Conservation (phyloP, 2,888 invertebrate species). For the Ophion slaviceki region DNA sequence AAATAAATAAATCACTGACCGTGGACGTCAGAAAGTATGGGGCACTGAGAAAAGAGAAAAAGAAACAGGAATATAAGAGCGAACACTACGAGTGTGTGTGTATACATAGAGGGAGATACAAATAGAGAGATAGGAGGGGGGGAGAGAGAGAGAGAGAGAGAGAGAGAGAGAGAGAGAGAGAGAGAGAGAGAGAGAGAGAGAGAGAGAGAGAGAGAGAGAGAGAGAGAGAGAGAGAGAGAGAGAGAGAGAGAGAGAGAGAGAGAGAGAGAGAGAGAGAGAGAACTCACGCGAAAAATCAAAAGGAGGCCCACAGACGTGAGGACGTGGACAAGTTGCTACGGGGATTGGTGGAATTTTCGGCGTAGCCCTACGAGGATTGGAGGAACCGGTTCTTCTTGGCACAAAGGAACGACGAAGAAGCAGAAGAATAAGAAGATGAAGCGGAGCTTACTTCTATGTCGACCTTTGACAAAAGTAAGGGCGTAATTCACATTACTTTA, state of each 20-base stretch:
- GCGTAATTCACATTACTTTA: neutral
- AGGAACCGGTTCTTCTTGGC: conserved; percentile 74
- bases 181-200: neutral
- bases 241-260: conserved; percentile 10
- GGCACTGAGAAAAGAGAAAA: conserved; percentile 34
- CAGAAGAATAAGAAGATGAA: conserved; percentile 36
- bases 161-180: conserved; percentile 10
- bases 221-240: conserved; percentile 39
- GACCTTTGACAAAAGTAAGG: conserved; percentile 8
- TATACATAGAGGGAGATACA: conserved; percentile 7
- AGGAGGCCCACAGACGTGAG: conserved; percentile 29
- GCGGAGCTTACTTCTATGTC: neutral
- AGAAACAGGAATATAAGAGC: conserved; percentile 3
- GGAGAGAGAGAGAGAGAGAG: conserved; percentile 24
- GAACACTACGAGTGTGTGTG: no score
- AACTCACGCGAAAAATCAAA: conserved; percentile 19
- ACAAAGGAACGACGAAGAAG: conserved; percentile 71
- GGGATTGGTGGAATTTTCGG: conserved; percentile 77
- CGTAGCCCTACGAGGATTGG: conserved; percentile 74
- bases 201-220: neutral
- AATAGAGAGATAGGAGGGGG: conserved; percentile 2
- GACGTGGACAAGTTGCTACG: conserved; percentile 53
- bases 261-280: conserved; percentile 22
- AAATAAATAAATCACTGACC: conserved; percentile 70
- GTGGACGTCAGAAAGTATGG: conserved; percentile 29